Percentiles rank a stretch among this genome's conserved stretches.
phyloP scores from a whole-genome alignment of 2,113 vertebrate genomes.

The Phyllostomus hastatus region DNA sequence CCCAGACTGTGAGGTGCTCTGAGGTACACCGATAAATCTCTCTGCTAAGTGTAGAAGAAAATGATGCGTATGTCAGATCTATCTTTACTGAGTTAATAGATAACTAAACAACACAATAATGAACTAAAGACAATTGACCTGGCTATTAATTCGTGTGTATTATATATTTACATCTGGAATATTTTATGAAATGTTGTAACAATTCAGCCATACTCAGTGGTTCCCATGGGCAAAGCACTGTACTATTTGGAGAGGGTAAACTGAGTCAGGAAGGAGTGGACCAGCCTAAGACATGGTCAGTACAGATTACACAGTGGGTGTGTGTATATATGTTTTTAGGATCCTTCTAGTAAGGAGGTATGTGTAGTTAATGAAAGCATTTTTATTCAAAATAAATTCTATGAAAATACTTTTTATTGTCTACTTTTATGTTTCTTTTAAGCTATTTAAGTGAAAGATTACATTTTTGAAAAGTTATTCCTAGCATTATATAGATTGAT shows the following conservation, averaged over 20 bases:
- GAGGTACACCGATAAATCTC: not conserved
- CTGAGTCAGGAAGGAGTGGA: not conserved
- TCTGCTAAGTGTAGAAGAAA: not conserved
- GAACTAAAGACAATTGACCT: not conserved
- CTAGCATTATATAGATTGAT: not conserved
- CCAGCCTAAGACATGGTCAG: not conserved
- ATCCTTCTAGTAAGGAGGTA: not conserved
- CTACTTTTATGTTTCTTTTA: not conserved
- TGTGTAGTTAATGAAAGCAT: not conserved
- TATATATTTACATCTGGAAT: not conserved
- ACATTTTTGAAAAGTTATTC: not conserved
- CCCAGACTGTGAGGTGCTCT: not conserved
- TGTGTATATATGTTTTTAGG: not conserved
- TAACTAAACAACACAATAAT: not conserved
- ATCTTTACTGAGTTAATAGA: not conserved
- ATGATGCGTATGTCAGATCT: not conserved
- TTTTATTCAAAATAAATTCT: not conserved
- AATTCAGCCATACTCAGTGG: not conserved
- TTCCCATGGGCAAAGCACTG: not conserved
- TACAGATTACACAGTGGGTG: not conserved
- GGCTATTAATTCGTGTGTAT: not conserved
- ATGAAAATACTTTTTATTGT: not conserved
- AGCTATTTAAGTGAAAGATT: not conserved
- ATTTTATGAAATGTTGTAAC: not conserved
- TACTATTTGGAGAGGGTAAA: accelerated